phyloP scores from a whole-genome alignment of 1,140 invertebrate species.

The Phymorhynchus buccinoides region DNA sequence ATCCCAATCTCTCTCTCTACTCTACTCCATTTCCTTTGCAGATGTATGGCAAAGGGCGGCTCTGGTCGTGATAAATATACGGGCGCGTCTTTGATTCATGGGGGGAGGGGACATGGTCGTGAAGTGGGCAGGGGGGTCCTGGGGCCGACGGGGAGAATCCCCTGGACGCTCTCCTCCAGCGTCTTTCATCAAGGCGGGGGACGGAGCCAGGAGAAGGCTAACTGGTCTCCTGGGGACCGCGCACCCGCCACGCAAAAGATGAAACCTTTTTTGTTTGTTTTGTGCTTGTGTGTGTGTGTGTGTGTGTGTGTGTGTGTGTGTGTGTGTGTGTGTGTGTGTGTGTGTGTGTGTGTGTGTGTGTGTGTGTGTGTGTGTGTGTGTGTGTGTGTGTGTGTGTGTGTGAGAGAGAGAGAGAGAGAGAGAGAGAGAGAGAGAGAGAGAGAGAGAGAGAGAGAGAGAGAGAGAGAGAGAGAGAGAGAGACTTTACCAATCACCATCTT shows the following conservation, averaged over 20 bases:
- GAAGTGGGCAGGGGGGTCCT: constrained; percentile 12
- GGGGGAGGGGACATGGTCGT: neutral
- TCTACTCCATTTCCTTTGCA: constrained; percentile 1
- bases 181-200: constrained; percentile 34
- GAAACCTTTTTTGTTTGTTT: constrained; percentile 23
- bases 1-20: neutral
- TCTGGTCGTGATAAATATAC: neutral
- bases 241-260: constrained; percentile 26
- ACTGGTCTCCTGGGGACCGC: constrained; percentile 28
- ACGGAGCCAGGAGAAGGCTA: constrained; percentile 25
- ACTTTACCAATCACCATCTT: too few relatives aligned
- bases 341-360: neutral
- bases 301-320: neutral
- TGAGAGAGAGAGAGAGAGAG: neutral
- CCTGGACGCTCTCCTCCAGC: constrained; percentile 1
- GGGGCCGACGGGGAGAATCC: neutral
- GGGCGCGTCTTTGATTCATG: neutral
- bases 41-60: neutral
- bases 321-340: neutral
- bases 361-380: neutral
- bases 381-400: neutral
- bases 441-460: neutral
- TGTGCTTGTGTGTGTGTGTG: neutral
- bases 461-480: neutral
- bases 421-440: neutral